A percentile compares a stretch with the other conserved stretches of the same genome.
Conservation (phyloP, 92 coral and sea anemone genomes). For the Actinostola sp. region DNA sequence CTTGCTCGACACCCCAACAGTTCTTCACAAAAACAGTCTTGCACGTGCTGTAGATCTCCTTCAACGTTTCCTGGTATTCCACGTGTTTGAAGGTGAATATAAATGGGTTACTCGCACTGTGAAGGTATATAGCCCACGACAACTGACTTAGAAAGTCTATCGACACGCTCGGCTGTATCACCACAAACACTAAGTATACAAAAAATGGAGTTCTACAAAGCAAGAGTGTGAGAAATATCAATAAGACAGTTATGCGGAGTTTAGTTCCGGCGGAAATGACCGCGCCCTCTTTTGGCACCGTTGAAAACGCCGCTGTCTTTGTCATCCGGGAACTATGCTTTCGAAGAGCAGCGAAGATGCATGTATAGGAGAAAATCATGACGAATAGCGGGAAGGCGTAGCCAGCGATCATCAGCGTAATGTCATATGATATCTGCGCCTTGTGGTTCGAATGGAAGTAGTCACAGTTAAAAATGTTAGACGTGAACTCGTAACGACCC, state of each 20-base stretch:
- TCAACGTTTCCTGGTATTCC: conserved; percentile 81
- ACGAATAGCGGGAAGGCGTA: conserved; percentile 67
- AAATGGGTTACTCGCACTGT: conserved; percentile 94
- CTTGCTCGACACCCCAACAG: conserved; percentile 35
- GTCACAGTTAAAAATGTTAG: conserved; percentile 91
- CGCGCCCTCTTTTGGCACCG: conserved; percentile 65
- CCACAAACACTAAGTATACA: conserved; percentile 69
- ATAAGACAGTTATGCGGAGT: conserved; percentile 68
- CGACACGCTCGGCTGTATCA: conserved; percentile 54
- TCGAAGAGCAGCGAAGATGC: conserved; percentile 68
- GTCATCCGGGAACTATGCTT: conserved; percentile 67
- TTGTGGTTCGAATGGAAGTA: conserved; percentile 68
- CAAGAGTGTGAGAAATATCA: conserved; percentile 72
- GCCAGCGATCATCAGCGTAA: conserved; percentile 80
- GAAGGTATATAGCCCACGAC: conserved; percentile 95
- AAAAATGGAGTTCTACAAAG: conserved; percentile 92
- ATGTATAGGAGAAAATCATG: conserved; percentile 73
- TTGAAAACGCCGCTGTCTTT: conserved; percentile 60
- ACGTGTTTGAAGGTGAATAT: conserved; percentile 88
- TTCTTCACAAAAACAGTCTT: conserved; percentile 29
- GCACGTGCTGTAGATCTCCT: conserved; percentile 59
- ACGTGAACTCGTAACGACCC: conserved; percentile 98
- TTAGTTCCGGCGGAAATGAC: conserved; percentile 72
- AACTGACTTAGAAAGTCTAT: conserved; percentile 85
- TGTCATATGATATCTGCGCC: conserved; percentile 79